Evolutionary conservation across 2,113 vertebrate species (phyloP).

Genomic region (Rafetus swinhoei): DNA sequence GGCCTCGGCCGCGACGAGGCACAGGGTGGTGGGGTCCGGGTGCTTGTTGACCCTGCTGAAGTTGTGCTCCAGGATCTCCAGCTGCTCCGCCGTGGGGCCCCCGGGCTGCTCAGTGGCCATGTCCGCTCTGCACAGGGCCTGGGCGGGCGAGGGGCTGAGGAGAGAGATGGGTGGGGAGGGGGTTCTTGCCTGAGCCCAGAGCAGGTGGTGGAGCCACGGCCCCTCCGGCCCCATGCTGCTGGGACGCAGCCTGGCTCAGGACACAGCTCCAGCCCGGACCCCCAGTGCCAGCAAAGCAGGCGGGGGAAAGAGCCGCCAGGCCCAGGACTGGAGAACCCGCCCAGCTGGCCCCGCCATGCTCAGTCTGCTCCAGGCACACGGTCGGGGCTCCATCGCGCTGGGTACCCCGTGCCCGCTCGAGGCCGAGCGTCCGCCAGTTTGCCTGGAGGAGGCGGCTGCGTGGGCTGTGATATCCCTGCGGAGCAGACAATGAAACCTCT

Average conservation of each 20-base stretch:
- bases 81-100: slow-evolving; percentile 79
- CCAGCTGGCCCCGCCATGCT: too few species aligned
- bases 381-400: too few species aligned
- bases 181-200: background rate
- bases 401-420: too few species aligned
- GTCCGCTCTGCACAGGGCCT: background rate
- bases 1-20: slow-evolving; percentile 79
- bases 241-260: fast-evolving
- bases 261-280: background rate
- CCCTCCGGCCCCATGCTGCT: too few species aligned
- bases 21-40: slow-evolving; percentile 79
- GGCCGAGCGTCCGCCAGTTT: too few species aligned
- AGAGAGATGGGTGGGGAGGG: background rate
- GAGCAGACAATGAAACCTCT: background rate
- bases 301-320: too few species aligned
- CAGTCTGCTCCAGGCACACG: too few species aligned
- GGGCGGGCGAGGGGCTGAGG: background rate
- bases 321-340: too few species aligned
- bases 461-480: background rate
- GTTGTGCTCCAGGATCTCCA: slow-evolving; percentile 82
- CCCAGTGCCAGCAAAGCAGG: background rate
- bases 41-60: slow-evolving; percentile 82
- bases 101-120: slow-evolving; percentile 67
- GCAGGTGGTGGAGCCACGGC: too few species aligned
- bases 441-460: too few species aligned